A percentile compares a stretch with the other conserved stretches of the same genome.
Conservation (phyloP, 1,140 invertebrate genomes). For the Thaumetopoea pityocampa region DNA sequence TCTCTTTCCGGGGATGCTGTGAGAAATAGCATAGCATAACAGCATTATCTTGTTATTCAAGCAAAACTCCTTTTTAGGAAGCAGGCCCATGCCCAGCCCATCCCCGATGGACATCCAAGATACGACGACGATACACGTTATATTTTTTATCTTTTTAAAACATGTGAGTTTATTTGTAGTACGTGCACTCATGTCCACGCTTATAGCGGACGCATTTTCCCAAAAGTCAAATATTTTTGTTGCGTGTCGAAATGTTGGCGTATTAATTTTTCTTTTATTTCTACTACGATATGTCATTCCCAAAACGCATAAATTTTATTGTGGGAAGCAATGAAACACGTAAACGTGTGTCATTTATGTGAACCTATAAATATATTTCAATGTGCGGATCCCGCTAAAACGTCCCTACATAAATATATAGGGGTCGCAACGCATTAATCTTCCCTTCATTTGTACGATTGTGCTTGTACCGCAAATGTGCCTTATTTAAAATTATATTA, state of each 20-base stretch:
- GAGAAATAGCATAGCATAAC: no score
- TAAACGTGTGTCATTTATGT: slow-evolving; percentile 38
- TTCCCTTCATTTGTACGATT: slow-evolving; percentile 38
- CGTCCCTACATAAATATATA: slow-evolving; percentile 46
- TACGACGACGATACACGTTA: no score
- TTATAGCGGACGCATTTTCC: no score
- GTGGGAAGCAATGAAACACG: slow-evolving; percentile 31
- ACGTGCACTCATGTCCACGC: no score
- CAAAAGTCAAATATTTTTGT: no score
- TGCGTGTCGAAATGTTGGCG: slow-evolving; percentile 5
- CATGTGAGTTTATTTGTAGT: no score
- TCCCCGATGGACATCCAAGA: no score
- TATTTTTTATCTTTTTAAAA: no score
- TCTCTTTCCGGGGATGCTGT: no score
- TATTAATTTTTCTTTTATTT: slow-evolving; percentile 24
- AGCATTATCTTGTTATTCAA: no score
- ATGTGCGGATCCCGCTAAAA: slow-evolving; percentile 50
- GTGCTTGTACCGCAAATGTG: slow-evolving; percentile 13
- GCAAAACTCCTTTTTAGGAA: no score
- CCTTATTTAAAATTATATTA: slow-evolving; percentile 10
- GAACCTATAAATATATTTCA: slow-evolving; percentile 50
- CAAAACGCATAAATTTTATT: slow-evolving; percentile 28
- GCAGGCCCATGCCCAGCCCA: no score
- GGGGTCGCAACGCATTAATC: slow-evolving; percentile 45
- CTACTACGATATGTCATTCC: slow-evolving; percentile 22